These are phyloP conservation scores for Cataglyphis albicans DNA, from an alignment of 2,888 invertebrate species.

Conservation along the genomic window DNA sequence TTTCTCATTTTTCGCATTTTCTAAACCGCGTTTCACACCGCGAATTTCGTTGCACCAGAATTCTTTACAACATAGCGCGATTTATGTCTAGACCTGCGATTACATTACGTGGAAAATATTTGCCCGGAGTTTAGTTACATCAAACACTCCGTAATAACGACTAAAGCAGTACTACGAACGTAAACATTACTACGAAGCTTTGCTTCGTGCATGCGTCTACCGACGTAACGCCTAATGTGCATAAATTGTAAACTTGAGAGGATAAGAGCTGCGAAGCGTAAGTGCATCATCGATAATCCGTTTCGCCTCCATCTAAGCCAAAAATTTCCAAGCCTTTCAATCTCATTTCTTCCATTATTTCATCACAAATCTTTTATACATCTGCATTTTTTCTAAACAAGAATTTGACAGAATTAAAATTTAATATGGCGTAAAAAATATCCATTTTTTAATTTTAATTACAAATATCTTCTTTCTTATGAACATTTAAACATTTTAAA, in stretches of 20 bases:
- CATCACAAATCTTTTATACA: constrained; percentile 5
- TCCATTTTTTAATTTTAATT: neutral
- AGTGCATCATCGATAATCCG: constrained; percentile 48
- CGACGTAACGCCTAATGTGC: constrained; percentile 44
- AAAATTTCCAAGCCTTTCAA: neutral
- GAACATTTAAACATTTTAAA: neutral
- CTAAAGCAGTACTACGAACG: neutral
- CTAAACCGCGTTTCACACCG: neutral
- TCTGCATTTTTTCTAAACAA: neutral
- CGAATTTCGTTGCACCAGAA: constrained; percentile 5
- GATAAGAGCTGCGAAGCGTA: constrained; percentile 40
- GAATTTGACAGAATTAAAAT: neutral
- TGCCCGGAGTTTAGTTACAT: constrained; percentile 35
- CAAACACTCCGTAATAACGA: constrained; percentile 42
- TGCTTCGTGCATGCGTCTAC: constrained; percentile 2
- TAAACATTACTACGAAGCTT: constrained; percentile 42
- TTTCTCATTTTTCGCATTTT: neutral
- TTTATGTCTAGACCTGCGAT: neutral
- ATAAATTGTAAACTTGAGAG: constrained; percentile 45
- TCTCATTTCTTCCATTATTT: neutral
- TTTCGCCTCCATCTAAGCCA: constrained; percentile 23
- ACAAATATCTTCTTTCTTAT: neutral
- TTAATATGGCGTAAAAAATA: neutral
- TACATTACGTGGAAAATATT: constrained; percentile 42
- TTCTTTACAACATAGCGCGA: neutral